Evolutionary conservation across 1,140 invertebrate genomes (phyloP).

Genomic region (Leptinotarsa lineolata): DNA sequence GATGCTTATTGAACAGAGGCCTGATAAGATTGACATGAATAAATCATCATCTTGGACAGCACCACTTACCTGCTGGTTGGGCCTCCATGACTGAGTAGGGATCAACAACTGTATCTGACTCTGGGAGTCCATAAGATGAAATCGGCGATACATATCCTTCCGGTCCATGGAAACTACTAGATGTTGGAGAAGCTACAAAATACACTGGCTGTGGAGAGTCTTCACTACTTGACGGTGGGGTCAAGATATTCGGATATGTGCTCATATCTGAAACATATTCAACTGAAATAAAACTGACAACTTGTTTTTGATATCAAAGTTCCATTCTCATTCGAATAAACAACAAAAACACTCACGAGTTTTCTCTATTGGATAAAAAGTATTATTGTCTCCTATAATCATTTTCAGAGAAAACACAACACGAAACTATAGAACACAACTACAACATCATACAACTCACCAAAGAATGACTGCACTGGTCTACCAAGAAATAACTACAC

Average conservation of each 20-base stretch:
- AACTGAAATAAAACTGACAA: neutral
- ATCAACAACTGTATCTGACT: neutral
- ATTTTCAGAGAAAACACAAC: constrained; percentile 23
- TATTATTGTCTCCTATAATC: constrained; percentile 24
- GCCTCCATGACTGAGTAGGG: neutral
- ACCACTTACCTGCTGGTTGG: constrained; percentile 12
- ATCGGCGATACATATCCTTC: constrained; percentile 9
- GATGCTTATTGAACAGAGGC: too few relatives aligned
- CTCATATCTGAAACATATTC: constrained; percentile 43
- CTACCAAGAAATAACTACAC: constrained; percentile 8
- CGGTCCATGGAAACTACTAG: constrained; percentile 33
- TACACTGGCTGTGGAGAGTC: constrained; percentile 44
- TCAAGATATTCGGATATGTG: constrained; percentile 42
- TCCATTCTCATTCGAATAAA: neutral
- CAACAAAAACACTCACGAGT: constrained; percentile 22
- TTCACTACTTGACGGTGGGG: constrained; percentile 48
- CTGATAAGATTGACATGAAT: too few relatives aligned
- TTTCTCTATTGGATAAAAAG: constrained; percentile 16
- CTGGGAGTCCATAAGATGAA: neutral
- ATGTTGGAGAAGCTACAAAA: constrained; percentile 39
- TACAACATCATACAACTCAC: neutral
- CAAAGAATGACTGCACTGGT: constrained; percentile 21
- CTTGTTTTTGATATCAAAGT: too few relatives aligned
- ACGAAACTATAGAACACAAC: constrained; percentile 11
- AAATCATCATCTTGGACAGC: neutral